Conservation (phyloP, 2,888 invertebrate species). For the Tipula confusa region DNA sequence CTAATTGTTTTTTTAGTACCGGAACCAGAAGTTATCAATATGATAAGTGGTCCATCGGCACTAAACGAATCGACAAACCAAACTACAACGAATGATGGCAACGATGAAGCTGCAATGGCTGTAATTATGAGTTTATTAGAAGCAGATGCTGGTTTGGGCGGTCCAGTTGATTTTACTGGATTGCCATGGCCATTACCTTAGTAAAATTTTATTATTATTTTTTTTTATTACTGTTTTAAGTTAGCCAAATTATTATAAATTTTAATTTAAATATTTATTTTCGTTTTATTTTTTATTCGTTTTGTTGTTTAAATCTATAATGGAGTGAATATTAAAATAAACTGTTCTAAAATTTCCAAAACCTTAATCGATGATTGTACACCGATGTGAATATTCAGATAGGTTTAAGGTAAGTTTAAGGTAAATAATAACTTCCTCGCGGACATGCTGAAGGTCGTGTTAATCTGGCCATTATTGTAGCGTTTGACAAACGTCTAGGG, state of each 20-base stretch:
- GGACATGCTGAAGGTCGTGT: too few species aligned
- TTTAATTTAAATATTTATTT: background rate
- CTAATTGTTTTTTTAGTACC: background rate
- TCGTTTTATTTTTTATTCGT: background rate
- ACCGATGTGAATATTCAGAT: too few species aligned
- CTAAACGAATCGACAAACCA: constrained; percentile 37
- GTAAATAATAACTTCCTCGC: too few species aligned
- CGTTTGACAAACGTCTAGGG: too few species aligned
- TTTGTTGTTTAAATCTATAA: background rate
- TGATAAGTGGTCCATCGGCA: constrained; percentile 51
- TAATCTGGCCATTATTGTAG: too few species aligned
- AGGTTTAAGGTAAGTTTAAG: too few species aligned
- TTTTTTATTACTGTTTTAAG: background rate
- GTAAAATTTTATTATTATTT: constrained; percentile 25
- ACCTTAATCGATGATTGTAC: too few species aligned
- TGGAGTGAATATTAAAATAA: background rate
- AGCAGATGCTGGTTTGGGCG: constrained; percentile 83
- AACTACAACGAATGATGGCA: constrained; percentile 59
- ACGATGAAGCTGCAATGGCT: constrained; percentile 87
- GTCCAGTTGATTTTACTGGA: constrained; percentile 80
- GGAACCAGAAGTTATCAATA: constrained; percentile 56
- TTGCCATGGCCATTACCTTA: constrained; percentile 61
- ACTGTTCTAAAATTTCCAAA: background rate
- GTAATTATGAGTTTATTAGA: constrained; percentile 87
- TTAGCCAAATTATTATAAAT: background rate